Evolutionary conservation across 2,888 invertebrate genomes (phyloP), one percentile per base, ranked within the genome.

Genomic region (Dendrolimus pini): DNA sequence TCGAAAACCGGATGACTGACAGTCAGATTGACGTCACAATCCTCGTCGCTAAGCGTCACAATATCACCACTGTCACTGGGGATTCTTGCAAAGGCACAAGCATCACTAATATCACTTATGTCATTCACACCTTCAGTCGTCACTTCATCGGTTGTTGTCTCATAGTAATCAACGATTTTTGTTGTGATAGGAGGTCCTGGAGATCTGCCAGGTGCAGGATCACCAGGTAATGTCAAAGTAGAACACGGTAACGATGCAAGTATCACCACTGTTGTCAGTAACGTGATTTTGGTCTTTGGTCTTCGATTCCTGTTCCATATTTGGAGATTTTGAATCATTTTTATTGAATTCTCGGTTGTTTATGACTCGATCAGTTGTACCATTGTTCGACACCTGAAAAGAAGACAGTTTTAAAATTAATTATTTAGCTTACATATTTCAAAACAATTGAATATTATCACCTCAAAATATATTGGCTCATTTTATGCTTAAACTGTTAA

Each of bases 191-290:
- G 93, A 66, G 93, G 93, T 53, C 93, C 93, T 12, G 94, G 94
- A 1, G 94, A 94, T 53, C 94, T 85, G 8, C 94, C 94, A 1
- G 94, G 94, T 1, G 94, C 93, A 12, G 94, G 94, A 75, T 94
- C 94, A 58, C 93, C 93, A 67, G 92, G 91, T 54, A 89, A 68
- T 60, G 77, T 85, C 56, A 89, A 65, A 0, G 83, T 75, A 6
- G 85, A 86, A 62, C 81, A 87, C 77, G 90, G 90, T 77, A 90
- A 71, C 60, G 75, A 74, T 57, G 82, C 78, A 60, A 89, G 65
- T 56, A 88, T 82, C 61, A 82, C 69, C 57, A 85, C 66, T 18
- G 77, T 72, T 59, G 78, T 68, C 14, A 84, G 62, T 42, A 78
- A 56, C 41, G 61, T 62, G 12, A 59, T 56, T n/a, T 62, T 61